Evolutionary conservation across 2,113 vertebrate genomes (phyloP).

Genomic region (Onychorhynchus coronatus): DNA sequence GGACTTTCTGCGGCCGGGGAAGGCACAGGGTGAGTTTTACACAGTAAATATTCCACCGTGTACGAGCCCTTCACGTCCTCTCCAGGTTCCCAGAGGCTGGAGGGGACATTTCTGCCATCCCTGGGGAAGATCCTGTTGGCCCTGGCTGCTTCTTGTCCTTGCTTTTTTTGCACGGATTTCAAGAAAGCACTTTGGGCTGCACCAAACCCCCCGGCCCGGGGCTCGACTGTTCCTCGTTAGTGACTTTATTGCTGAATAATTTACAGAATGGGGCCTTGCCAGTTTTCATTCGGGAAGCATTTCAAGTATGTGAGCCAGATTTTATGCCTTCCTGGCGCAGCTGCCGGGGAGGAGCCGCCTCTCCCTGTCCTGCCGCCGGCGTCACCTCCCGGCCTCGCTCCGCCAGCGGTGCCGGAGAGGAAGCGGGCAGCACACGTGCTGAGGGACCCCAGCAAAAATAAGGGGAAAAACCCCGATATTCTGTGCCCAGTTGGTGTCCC

Average conservation of each 20-base stretch:
- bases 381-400: neutral
- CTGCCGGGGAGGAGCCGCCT: constrained; percentile 22
- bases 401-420: fast-evolving
- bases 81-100: neutral
- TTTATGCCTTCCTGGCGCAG: constrained; percentile 63
- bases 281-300: constrained; percentile 67
- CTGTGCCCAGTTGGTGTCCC: fast-evolving
- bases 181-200: neutral
- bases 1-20: neutral
- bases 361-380: neutral
- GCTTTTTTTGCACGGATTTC: neutral
- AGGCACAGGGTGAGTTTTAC: neutral
- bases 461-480: fast-evolving
- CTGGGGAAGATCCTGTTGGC: neutral
- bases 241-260: constrained; percentile 69
- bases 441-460: neutral
- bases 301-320: constrained; percentile 65
- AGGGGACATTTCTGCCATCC: neutral
- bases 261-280: constrained; percentile 57
- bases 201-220: neutral
- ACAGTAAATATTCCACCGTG: fast-evolving
- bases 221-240: constrained; percentile 43
- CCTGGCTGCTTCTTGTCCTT: neutral
- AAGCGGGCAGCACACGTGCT: fast-evolving
- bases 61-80: neutral